phyloP scores from a whole-genome alignment of 2,888 invertebrate genomes.

The Andrena minutula region DNA sequence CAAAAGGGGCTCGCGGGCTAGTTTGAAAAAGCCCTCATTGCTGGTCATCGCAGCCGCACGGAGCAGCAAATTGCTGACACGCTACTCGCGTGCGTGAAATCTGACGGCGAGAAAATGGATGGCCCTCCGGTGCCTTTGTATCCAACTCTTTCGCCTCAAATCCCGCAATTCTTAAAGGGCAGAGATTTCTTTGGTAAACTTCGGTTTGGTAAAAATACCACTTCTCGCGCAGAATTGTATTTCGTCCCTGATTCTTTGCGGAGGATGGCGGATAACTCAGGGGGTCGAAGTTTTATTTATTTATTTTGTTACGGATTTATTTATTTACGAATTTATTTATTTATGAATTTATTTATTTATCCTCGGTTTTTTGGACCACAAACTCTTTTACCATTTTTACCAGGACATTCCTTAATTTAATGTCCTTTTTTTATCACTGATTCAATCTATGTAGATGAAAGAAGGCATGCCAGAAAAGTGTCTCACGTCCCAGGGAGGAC shows the following conservation, averaged over 20 bases:
- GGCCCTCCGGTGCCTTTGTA: background rate
- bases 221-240: too few relatives aligned
- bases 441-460: background rate
- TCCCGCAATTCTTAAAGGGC: background rate
- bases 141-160: background rate
- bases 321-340: too few relatives aligned
- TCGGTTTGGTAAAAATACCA: background rate
- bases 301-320: too few relatives aligned
- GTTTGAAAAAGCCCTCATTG: slow-evolving; percentile 38
- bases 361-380: too few relatives aligned
- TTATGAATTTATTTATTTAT: too few relatives aligned
- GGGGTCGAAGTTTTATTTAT: too few relatives aligned
- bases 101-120: background rate
- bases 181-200: background rate
- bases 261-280: too few relatives aligned
- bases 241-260: too few relatives aligned
- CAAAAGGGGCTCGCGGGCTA: slow-evolving; percentile 59
- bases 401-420: too few relatives aligned
- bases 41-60: background rate
- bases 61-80: slow-evolving; percentile 11
- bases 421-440: background rate
- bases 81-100: background rate
- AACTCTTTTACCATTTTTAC: too few relatives aligned
- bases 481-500: background rate
- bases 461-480: background rate